These are phyloP conservation scores for Cacatua alba DNA, from an alignment of 2,113 vertebrate genomes.

Conservation along the genomic window DNA sequence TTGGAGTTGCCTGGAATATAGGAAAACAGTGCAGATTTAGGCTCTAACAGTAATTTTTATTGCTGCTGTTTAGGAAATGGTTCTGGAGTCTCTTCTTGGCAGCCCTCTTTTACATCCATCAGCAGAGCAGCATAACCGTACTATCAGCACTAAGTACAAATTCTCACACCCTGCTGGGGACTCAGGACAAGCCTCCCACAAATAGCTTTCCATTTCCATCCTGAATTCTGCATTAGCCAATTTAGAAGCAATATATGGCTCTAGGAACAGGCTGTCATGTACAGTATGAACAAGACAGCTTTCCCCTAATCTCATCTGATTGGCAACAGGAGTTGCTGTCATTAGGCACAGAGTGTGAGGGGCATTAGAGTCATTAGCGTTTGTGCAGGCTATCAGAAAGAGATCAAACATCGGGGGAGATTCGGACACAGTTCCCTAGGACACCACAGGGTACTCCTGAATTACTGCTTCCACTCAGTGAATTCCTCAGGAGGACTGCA, in stretches of 20 bases:
- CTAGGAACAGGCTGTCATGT: conserved; percentile 59
- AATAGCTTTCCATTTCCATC: conserved; percentile 57
- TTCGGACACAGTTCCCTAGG: background rate
- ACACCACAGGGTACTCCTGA: background rate
- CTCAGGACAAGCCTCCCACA: conserved; percentile 37
- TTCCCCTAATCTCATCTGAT: conserved; percentile 52
- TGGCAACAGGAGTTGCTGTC: conserved; percentile 42
- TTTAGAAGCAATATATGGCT: conserved; percentile 53
- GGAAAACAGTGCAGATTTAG: conserved; percentile 14
- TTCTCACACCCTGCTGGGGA: conserved; percentile 44
- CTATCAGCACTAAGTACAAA: conserved; percentile 28
- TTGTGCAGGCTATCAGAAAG: background rate
- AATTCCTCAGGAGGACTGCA: background rate
- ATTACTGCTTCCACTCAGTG: background rate
- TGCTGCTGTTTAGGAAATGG: conserved; percentile 39
- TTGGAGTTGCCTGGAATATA: background rate
- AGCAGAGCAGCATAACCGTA: background rate
- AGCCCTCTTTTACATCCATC: conserved; percentile 31
- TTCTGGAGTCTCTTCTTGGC: conserved; percentile 39
- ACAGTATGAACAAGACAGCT: conserved; percentile 48
- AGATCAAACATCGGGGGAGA: background rate
- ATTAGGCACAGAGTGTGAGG: conserved; percentile 32
- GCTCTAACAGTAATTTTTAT: conserved; percentile 32
- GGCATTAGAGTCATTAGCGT: conserved; percentile 3
- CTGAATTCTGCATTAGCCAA: conserved; percentile 35